Base-by-base conservation (phyloP, 1,140 invertebrate species). In the Drosophila saltans region DNA sequence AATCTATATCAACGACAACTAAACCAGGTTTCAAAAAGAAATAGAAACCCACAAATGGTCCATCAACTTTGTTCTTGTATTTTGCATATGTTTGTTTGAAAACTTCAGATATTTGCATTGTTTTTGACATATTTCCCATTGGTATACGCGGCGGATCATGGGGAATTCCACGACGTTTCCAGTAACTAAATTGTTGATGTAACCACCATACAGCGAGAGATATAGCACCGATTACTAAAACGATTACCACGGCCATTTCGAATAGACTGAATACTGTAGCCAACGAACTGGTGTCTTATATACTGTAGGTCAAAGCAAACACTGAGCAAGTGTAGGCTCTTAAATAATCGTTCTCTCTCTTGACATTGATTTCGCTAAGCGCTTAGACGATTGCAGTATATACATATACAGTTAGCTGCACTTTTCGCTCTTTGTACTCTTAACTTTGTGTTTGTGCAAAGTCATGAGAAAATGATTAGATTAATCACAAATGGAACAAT, bases 101-200 rank as follows among this genome's bases (percentile, higher is more conserved):
- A 1, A 77, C 28, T 0, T 61, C 9, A 26, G 81, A 61, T 7
- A 84, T 1, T 0, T 78, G 66, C n/a, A 52, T 39, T 2, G 66
- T 60, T 36, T 67, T 81, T 55, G 41, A 16, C 0, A 66, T 43
- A 24, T 93, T 93, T 52, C 92, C 92, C 16, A 76, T 69, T 1
- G 86, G 70, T 26, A 92, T 81, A 45, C 40, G 69, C 0, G 92
- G 92, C 0, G 71, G 9, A 2, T 93, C 73, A 45, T 93, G 91
- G 0, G 91, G 90, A 2, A 94, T 86, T 9, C 92, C 91, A 11
- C 90, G 91, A 5, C 61, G 71, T 57, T 78, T 85, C 93, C 93
- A 94, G 67, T 88, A 89, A 7, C 11, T 77, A 6, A 80, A 56
- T 8, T 66, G 48, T 1, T 68, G 67, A 33, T 74, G 66, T 11